These are phyloP conservation scores for Megalurothrips usitatus DNA, from an alignment of 2,888 invertebrate species.

Conservation along the genomic window DNA sequence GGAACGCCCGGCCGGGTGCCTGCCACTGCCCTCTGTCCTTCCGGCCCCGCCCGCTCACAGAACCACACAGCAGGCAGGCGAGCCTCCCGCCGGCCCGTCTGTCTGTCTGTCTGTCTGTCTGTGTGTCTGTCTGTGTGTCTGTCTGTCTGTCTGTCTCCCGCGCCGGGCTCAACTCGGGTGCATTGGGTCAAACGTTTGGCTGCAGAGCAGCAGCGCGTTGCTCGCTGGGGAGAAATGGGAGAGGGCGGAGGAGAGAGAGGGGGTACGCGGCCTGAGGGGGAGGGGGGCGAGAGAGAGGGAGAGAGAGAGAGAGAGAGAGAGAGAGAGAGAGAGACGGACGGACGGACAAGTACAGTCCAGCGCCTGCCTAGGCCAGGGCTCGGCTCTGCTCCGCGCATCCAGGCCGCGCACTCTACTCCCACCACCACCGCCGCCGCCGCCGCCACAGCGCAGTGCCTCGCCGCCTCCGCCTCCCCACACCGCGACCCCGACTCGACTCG, in stretches of 20 bases:
- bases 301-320: not conserved
- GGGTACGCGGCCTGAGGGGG: not conserved
- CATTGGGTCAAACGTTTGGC: slow-evolving; percentile 28
- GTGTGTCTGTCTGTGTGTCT: not conserved
- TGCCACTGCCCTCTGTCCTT: slow-evolving; percentile 18
- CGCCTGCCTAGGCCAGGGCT: not conserved
- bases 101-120: not conserved
- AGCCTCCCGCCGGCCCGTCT: slow-evolving; percentile 27
- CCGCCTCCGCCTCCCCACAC: not conserved
- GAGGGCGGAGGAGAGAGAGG: not conserved
- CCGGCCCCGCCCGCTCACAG: too few species aligned
- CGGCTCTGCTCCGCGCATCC: not conserved
- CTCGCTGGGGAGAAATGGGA: not conserved
- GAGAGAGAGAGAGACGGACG: not conserved
- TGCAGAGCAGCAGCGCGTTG: slow-evolving; percentile 26
- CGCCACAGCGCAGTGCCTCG: not conserved
- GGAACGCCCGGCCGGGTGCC: too few species aligned
- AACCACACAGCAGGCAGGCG: too few species aligned
- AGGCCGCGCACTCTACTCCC: slow-evolving; percentile 28
- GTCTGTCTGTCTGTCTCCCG: not conserved
- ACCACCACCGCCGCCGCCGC: not conserved
- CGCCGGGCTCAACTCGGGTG: too few species aligned
- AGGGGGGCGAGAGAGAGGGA: not conserved
- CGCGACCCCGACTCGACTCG: not conserved
- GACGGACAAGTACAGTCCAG: not conserved